A percentile compares a stretch with the other conserved stretches of the same genome.
These are phyloP conservation scores for Falco columbarius DNA, from an alignment of 2,797 vertebrate species.

Conservation along the genomic window DNA sequence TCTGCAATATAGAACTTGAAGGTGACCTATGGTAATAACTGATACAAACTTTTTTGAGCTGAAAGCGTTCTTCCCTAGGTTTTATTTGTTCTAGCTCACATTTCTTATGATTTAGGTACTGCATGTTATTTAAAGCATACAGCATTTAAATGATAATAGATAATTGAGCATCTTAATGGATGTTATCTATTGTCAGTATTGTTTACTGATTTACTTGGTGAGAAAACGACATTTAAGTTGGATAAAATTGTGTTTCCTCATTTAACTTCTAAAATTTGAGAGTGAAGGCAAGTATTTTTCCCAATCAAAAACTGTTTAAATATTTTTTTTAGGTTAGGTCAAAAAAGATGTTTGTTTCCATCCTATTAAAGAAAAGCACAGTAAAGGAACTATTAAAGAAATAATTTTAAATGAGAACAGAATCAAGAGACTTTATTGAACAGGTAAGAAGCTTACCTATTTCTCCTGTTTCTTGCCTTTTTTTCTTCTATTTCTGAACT, in stretches of 20 bases:
- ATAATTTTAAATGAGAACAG: neutral
- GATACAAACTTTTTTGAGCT: slow-evolving; percentile 56
- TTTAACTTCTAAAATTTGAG: neutral
- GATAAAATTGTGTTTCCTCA: neutral
- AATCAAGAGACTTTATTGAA: neutral
- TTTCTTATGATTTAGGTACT: neutral
- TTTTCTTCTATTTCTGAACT: neutral
- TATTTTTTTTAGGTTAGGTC: neutral
- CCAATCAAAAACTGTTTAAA: neutral
- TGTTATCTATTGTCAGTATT: neutral
- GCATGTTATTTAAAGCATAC: neutral
- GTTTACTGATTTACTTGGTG: neutral
- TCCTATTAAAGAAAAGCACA: neutral
- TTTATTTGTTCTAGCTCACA: slow-evolving; percentile 51
- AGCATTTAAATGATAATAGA: neutral
- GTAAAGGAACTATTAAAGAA: neutral
- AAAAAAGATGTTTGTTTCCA: neutral
- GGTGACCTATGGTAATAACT: slow-evolving; percentile 72
- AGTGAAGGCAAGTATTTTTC: neutral
- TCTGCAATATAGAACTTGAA: slow-evolving; percentile 68
- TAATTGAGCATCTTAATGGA: slow-evolving; percentile 8
- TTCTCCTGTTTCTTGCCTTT: neutral
- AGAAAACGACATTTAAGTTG: neutral
- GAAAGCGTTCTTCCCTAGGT: slow-evolving; percentile 11
- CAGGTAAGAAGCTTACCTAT: neutral